A percentile compares a stretch with the other conserved stretches of the same genome.
Conservation (phyloP, 2,113 vertebrate species). For the Oenanthe oenanthe region DNA sequence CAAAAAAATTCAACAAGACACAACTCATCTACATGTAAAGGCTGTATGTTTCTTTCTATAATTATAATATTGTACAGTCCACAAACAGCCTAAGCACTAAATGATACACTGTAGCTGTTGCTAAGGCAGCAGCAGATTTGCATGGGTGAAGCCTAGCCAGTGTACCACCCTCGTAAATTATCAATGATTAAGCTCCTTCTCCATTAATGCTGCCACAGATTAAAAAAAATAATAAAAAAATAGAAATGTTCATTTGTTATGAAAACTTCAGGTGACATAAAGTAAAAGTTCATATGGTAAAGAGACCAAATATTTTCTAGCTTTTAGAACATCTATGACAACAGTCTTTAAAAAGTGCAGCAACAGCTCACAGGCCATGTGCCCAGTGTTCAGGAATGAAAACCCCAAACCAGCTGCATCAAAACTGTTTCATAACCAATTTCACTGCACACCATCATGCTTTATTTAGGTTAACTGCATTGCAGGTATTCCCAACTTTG, state of each 20-base stretch:
- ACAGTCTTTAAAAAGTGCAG: fast-evolving
- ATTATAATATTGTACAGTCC: constrained; percentile 46
- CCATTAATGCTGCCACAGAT: neutral
- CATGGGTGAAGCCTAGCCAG: constrained; percentile 4
- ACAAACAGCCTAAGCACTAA: constrained; percentile 63
- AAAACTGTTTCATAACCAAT: constrained; percentile 10
- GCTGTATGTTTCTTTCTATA: constrained; percentile 4
- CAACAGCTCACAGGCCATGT: fast-evolving
- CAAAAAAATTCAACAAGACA: neutral
- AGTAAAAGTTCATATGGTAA: fast-evolving
- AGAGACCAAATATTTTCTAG: neutral
- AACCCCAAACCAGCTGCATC: neutral
- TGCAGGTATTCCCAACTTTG: neutral
- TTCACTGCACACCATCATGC: neutral
- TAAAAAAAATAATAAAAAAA: neutral
- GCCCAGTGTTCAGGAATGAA: neutral
- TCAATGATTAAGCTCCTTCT: constrained; percentile 40
- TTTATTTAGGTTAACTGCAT: constrained; percentile 24
- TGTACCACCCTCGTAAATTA: neutral
- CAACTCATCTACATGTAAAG: constrained; percentile 6
- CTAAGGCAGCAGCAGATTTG: constrained; percentile 46
- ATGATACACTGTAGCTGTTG: constrained; percentile 47
- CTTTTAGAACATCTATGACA: neutral
- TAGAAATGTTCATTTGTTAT: neutral
- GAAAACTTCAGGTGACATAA: neutral